phyloP scores from a whole-genome alignment of 2,888 invertebrate genomes.

The Frankliniella fusca region DNA sequence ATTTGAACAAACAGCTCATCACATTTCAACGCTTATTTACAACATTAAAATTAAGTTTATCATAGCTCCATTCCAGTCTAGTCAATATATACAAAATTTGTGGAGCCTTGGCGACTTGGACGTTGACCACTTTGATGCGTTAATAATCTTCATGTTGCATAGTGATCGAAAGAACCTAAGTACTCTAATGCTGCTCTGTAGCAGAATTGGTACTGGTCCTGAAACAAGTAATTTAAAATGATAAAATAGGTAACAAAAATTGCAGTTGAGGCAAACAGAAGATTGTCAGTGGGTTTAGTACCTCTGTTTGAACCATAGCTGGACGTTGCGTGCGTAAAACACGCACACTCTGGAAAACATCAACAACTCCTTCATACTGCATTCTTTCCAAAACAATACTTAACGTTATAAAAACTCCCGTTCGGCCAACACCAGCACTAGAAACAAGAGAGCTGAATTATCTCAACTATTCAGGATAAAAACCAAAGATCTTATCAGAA shows the following conservation, averaged over 20 bases:
- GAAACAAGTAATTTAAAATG: slow-evolving; percentile 43
- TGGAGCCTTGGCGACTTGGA: slow-evolving; percentile 5
- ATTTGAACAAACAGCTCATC: background rate
- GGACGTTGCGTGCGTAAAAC: slow-evolving; percentile 96
- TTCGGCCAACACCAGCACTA: slow-evolving; percentile 96
- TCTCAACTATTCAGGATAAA: slow-evolving; percentile 23
- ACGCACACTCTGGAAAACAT: slow-evolving; percentile 98
- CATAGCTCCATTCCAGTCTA: slow-evolving; percentile 6
- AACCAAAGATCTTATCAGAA: slow-evolving; percentile 30
- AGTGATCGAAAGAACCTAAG: slow-evolving; percentile 96
- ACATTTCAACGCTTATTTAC: background rate
- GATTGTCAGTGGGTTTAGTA: slow-evolving; percentile 46
- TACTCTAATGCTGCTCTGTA: slow-evolving; percentile 98
- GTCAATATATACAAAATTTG: background rate
- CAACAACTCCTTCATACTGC: slow-evolving; percentile 98
- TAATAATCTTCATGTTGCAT: slow-evolving; percentile 66
- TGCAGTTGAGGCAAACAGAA: background rate
- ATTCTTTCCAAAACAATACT: slow-evolving; percentile 97
- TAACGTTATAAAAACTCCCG: slow-evolving; percentile 96
- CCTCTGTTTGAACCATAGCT: slow-evolving; percentile 99
- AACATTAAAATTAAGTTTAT: background rate
- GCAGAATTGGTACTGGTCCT: slow-evolving; percentile 99
- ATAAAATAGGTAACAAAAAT: slow-evolving; percentile 25
- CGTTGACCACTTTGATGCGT: background rate
- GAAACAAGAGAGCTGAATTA: background rate